Percentiles rank a stretch among this genome's conserved stretches.
Conservation (phyloP, 2,113 vertebrate species). For the Megaleporinus macrocephalus region DNA sequence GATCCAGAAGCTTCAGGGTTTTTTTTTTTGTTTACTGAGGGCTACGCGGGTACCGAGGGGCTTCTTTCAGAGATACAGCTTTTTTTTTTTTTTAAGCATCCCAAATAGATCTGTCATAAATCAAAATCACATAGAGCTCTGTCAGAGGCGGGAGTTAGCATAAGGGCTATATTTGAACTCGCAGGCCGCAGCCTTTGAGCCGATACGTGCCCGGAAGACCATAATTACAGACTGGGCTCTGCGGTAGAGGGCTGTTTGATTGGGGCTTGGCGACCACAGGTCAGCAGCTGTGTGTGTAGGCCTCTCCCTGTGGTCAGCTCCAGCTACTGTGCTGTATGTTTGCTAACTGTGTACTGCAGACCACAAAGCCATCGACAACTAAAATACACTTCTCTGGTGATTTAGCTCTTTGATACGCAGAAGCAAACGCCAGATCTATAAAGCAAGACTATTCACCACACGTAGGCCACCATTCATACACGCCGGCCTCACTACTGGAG, state of each 20-base stretch:
- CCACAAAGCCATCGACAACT: neutral
- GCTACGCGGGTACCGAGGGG: neutral
- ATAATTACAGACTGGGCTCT: conserved; percentile 43
- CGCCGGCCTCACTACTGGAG: neutral
- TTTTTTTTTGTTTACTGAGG: neutral
- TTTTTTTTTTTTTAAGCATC: conserved; percentile 8
- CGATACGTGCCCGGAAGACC: neutral
- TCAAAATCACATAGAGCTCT: conserved; percentile 10
- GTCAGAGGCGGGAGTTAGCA: conserved; percentile 14
- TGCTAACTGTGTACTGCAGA: conserved; percentile 7
- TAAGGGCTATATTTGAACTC: conserved; percentile 45
- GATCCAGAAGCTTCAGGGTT: conserved; percentile 11
- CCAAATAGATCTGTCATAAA: conserved; percentile 30
- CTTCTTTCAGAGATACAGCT: neutral
- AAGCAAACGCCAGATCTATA: neutral
- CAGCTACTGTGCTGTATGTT: conserved; percentile 2
- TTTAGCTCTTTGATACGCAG: neutral
- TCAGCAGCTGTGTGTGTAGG: conserved; percentile 7
- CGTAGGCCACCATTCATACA: neutral
- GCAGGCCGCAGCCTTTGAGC: conserved; percentile 28
- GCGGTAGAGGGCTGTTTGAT: conserved; percentile 35
- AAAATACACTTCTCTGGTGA: conserved; percentile 1
- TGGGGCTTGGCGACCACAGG: conserved; percentile 34
- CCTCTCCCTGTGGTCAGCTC: conserved; percentile 21
- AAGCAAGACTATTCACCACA: neutral